Base-by-base conservation (phyloP, 2,113 vertebrate genomes). In the Chelonoidis abingdonii region DNA sequence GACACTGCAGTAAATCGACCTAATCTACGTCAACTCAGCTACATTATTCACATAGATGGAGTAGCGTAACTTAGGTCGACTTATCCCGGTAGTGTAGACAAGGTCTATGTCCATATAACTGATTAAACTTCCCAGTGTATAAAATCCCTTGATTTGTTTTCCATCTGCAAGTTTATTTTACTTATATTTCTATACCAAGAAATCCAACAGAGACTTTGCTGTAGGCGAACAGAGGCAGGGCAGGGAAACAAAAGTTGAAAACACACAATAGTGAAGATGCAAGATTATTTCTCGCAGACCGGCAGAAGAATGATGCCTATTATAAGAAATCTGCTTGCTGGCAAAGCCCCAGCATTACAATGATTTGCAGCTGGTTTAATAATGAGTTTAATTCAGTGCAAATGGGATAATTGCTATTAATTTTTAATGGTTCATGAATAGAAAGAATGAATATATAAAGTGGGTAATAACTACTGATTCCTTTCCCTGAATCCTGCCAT, bases 391-490 rank as follows among this genome's bases (percentile, higher is more conserved):
- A 10, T 6, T 41, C 6, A 76, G 2, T 6, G 76, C 82, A 92
- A 95, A 82, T 5, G 79, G 4, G 50, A 90, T 89, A 93, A 92
- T 88, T 93, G 76, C 69, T 88, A 72, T 62, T 92, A 83, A 83
- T 83, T 72, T 91, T 93, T 65, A 89, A 44, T 91, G 44, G 4
- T 54, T 76, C 10, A 90, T 84, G 3, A 8, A 89, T 31, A 35
- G n/a, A 53, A 89, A 92, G 24, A 31, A 87, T 91, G 44, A 91
- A 57, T 21, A 79, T 62, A 47, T 78, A 62, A 78, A 78, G 50
- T 54, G 69, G 22, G 14, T 17, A 38, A 79, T 84, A 85, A 79
- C 22, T 44, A 84, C 47, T 85, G n/a, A 53, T 49, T 54, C 47
- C 62, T 14, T 13, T 84, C 78, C 49, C 41, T 31, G n/a, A 83